Evolutionary conservation across 2,113 vertebrate genomes (phyloP).

Genomic region (Sialia sialis): DNA sequence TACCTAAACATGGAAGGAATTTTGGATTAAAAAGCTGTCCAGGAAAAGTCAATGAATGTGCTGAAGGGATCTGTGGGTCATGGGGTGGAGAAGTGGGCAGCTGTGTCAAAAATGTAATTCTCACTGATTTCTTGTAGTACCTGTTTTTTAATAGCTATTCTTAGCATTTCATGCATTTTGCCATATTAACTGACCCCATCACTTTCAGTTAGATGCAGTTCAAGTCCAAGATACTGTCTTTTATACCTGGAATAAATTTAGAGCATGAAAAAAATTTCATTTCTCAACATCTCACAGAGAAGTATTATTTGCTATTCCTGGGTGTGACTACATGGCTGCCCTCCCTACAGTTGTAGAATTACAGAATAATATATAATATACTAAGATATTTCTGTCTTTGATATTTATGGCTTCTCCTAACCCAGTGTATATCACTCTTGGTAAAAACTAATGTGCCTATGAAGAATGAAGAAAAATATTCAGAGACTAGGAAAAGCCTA

Average conservation of each 20-base stretch:
- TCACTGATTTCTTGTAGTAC: not conserved
- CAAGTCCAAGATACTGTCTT: not conserved
- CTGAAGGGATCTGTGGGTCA: not conserved
- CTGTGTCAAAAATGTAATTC: not conserved
- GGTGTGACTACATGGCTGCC: not conserved
- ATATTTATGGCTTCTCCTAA: not conserved
- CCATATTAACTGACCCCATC: not conserved
- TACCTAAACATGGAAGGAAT: not conserved
- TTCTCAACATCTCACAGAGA: not conserved
- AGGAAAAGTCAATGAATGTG: not conserved
- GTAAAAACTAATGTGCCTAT: not conserved
- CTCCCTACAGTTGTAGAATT: not conserved
- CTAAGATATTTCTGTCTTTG: not conserved
- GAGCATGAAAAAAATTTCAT: not conserved
- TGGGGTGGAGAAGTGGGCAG: not conserved
- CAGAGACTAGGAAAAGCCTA: not conserved
- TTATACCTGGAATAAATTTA: not conserved
- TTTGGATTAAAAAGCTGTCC: not conserved
- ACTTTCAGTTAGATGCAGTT: not conserved
- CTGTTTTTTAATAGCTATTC: not conserved
- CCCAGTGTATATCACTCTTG: not conserved
- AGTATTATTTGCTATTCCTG: not conserved
- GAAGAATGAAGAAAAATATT: not conserved
- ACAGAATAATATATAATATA: not conserved
- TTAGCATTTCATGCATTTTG: not conserved